These are phyloP conservation scores for Danaus melanippus DNA, from an alignment of 1,140 invertebrate genomes.

Conservation along the genomic window DNA sequence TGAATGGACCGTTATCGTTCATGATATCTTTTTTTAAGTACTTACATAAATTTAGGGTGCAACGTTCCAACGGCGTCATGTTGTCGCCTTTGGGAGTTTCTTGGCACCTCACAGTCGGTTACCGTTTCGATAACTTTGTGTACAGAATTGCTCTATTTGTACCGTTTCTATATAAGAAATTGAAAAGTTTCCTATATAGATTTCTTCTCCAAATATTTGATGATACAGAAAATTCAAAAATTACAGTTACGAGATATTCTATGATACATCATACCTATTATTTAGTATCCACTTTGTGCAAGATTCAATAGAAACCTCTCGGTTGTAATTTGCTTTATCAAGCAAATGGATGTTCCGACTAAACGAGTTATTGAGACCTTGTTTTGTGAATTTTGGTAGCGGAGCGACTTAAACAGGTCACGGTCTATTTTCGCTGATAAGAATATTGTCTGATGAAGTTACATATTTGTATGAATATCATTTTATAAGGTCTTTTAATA, in stretches of 20 bases:
- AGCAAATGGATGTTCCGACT: neutral
- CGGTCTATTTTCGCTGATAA: no score
- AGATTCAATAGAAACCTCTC: no score
- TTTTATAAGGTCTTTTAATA: no score
- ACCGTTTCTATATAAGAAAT: neutral
- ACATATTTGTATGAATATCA: no score
- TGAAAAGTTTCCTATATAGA: neutral
- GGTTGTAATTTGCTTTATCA: no score
- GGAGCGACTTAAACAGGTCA: conserved; percentile 12
- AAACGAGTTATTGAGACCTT: conserved; percentile 13
- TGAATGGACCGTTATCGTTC: no score
- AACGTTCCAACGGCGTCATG: conserved; percentile 13
- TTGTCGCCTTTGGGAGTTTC: conserved; percentile 12
- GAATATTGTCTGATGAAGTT: no score
- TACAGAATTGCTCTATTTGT: no score
- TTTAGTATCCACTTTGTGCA: no score
- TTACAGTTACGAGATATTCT: neutral
- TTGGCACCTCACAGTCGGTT: neutral
- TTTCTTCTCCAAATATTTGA: neutral
- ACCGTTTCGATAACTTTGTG: no score
- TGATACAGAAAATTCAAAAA: neutral
- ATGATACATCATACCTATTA: neutral
- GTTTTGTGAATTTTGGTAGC: conserved; percentile 13
- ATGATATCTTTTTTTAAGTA: no score
- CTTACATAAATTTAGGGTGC: conserved; percentile 13